phyloP scores from a whole-genome alignment of 1,140 invertebrate genomes.

The Steinernema feltiae region DNA sequence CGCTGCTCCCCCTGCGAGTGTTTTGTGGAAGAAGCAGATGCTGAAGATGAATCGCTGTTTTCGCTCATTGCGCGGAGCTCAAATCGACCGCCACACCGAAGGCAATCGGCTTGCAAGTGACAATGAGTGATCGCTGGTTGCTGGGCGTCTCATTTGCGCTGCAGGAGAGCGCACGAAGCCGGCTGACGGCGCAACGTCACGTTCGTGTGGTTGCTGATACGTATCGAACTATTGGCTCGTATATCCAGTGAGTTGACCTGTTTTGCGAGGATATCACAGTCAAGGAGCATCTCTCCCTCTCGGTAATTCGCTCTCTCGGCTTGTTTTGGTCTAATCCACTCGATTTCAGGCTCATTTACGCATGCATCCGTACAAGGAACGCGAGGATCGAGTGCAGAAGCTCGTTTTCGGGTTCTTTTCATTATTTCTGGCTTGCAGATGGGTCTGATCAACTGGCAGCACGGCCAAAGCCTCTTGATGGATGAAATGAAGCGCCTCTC shows the following conservation, averaged over 20 bases:
- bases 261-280: conserved; percentile 63
- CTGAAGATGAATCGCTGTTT: no score
- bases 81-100: no score
- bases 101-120: no score
- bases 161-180: no score
- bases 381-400: conserved; percentile 20
- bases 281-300: conserved; percentile 60
- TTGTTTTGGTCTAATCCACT: neutral
- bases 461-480: conserved; percentile 66
- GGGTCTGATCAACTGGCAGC: conserved; percentile 64
- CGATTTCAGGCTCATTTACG: conserved; percentile 22
- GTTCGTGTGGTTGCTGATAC: no score
- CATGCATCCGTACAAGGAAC: conserved; percentile 26
- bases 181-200: no score
- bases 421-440: conserved; percentile 69
- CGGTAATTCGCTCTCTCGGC: conserved; percentile 14
- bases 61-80: no score
- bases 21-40: no score
- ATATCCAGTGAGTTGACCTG: conserved; percentile 63
- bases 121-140: no score
- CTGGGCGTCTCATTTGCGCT: no score
- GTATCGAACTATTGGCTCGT: conserved; percentile 60
- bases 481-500: conserved; percentile 60
- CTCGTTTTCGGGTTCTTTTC: conserved; percentile 56
- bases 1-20: no score